Conservation (phyloP, 2,797 vertebrate genomes). For the Astyanax mexicanus region DNA sequence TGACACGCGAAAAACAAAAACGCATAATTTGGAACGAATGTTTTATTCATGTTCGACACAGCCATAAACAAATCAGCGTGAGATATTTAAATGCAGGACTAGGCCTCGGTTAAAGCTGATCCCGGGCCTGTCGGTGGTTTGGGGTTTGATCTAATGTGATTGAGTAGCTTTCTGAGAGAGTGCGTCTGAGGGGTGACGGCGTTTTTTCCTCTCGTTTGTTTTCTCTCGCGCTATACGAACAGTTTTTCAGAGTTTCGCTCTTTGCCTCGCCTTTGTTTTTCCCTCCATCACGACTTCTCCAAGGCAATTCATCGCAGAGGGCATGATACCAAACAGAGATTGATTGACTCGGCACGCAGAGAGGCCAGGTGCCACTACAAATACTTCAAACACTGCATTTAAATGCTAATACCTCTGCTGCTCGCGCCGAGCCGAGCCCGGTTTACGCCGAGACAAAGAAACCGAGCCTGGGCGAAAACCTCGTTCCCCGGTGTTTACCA, state of each 20-base stretch:
- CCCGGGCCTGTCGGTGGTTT: slow-evolving; percentile 13
- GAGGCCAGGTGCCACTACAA: slow-evolving; percentile 59
- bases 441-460: slow-evolving; percentile 12
- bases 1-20: slow-evolving; percentile 19
- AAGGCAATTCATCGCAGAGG: slow-evolving; percentile 58
- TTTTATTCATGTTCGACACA: slow-evolving; percentile 41
- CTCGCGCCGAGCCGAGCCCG: slow-evolving; percentile 19
- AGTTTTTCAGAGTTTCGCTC: background rate
- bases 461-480: too few species aligned
- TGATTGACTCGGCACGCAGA: slow-evolving; percentile 60
- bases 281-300: slow-evolving; percentile 44
- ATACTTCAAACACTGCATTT: slow-evolving; percentile 64
- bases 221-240: background rate
- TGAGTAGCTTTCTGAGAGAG: background rate
- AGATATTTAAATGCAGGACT: slow-evolving; percentile 38
- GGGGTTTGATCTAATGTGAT: background rate
- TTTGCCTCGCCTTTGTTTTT: background rate
- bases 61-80: slow-evolving; percentile 46
- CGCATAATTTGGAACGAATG: slow-evolving; percentile 28
- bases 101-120: slow-evolving; percentile 1
- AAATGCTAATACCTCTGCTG: slow-evolving; percentile 65
- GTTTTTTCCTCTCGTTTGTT: too few species aligned
- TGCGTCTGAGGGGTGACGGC: background rate
- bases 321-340: slow-evolving; percentile 64
- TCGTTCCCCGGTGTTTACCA: background rate